A percentile compares a stretch with the other conserved stretches of the same genome.
Conservation (phyloP, 2,113 vertebrate species). For the Dromaius novaehollandiae region DNA sequence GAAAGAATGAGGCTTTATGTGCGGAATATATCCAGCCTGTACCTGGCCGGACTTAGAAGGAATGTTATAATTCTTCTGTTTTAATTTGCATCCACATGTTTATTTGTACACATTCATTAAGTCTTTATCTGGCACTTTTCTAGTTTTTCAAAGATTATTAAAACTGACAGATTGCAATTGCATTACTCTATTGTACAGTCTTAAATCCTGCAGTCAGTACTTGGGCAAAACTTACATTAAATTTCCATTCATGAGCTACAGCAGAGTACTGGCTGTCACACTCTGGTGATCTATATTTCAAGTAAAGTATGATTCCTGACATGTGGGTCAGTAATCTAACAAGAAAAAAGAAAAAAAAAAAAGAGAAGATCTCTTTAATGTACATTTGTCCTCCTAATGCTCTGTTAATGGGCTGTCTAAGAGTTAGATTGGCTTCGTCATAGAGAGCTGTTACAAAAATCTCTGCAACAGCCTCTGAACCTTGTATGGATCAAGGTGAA, state of each 20-base stretch:
- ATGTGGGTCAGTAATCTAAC: background rate
- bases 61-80: background rate
- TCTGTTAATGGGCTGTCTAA: background rate
- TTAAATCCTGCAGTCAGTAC: background rate
- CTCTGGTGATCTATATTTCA: background rate
- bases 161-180: background rate
- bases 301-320: background rate
- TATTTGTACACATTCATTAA: background rate
- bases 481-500: background rate
- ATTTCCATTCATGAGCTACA: background rate
- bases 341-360: background rate
- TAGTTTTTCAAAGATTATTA: background rate
- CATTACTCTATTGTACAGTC: background rate
- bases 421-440: background rate
- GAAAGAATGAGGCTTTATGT: background rate
- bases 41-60: background rate
- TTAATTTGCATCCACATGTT: background rate
- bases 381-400: background rate
- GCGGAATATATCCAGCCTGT: background rate
- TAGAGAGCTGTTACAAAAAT: background rate
- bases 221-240: background rate
- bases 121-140: background rate
- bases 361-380: background rate
- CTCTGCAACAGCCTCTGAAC: background rate
- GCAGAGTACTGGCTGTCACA: background rate